phyloP scores from a whole-genome alignment of 2,888 invertebrate genomes.

The Papilio elwesi region DNA sequence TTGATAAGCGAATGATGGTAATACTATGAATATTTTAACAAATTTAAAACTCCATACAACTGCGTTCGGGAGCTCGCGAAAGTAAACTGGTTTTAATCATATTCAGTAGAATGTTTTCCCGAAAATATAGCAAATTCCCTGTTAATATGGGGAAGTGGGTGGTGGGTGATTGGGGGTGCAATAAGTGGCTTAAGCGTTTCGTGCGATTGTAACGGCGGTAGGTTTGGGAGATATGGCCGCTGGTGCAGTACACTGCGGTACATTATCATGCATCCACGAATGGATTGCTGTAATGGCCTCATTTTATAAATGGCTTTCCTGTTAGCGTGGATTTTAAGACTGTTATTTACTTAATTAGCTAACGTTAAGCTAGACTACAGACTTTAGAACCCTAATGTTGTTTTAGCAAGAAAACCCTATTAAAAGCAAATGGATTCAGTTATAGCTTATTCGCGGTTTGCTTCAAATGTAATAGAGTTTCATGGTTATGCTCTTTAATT shows the following conservation, averaged over 20 bases:
- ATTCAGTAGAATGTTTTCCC: slow-evolving; percentile 25
- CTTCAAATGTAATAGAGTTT: slow-evolving; percentile 6
- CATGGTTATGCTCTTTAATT: slow-evolving; percentile 14
- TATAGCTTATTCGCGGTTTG: slow-evolving; percentile 2
- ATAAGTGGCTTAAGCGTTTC: slow-evolving; percentile 34
- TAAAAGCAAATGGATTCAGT: slow-evolving; percentile 14
- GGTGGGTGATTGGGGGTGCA: slow-evolving; percentile 28
- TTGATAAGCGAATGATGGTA: slow-evolving; percentile 18
- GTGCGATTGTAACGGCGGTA: slow-evolving; percentile 14
- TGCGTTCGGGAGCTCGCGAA: slow-evolving; percentile 8
- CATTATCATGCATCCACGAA: slow-evolving; percentile 35
- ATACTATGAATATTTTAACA: slow-evolving; percentile 30
- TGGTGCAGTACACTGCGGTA: slow-evolving; percentile 24
- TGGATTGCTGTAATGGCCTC: slow-evolving; percentile 35
- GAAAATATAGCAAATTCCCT: slow-evolving; percentile 31
- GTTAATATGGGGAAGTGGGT: slow-evolving; percentile 23
- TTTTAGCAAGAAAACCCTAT: slow-evolving; percentile 21
- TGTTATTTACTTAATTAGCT: slow-evolving; percentile 37
- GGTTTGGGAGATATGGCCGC: slow-evolving; percentile 18
- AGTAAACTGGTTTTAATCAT: slow-evolving; percentile 24
- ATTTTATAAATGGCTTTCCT: slow-evolving; percentile 36
- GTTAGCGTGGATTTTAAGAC: slow-evolving; percentile 36
- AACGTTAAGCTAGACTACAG: slow-evolving; percentile 25
- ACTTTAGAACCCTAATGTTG: slow-evolving; percentile 21
- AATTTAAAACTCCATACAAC: slow-evolving; percentile 23